A percentile compares a stretch with the other conserved stretches of the same genome.
Evolutionary conservation across 1,140 invertebrate genomes (phyloP).

Genomic region (Papilio aristodemus): DNA sequence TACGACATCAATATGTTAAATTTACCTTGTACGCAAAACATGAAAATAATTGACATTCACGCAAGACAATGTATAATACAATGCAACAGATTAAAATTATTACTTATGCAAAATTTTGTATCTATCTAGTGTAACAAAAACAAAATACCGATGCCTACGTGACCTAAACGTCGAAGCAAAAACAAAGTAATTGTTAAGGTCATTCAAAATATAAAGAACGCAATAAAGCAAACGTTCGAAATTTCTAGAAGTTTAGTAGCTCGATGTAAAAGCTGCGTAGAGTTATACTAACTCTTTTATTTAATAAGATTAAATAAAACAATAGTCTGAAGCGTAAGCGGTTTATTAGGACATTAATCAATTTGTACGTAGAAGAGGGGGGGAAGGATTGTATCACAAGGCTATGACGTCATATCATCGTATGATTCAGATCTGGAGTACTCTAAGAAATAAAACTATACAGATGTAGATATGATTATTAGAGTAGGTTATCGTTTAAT

Average conservation of each 20-base stretch:
- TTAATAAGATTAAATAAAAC: background rate
- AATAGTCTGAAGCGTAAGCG: too few species aligned
- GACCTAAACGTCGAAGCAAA: conserved; percentile 12
- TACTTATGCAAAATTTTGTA: background rate
- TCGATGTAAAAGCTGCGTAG: background rate
- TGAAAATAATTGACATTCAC: conserved; percentile 7
- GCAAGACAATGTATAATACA: background rate
- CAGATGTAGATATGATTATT: background rate
- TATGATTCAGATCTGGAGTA: background rate
- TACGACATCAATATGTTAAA: background rate
- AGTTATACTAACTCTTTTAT: background rate
- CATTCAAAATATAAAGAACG: conserved; percentile 1
- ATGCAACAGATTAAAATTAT: background rate
- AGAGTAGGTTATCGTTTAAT: background rate
- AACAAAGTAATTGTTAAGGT: conserved; percentile 4
- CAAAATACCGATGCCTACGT: background rate
- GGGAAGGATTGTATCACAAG: background rate
- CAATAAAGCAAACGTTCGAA: background rate
- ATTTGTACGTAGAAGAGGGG: background rate
- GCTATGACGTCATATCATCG: conserved; percentile 8
- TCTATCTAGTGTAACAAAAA: background rate
- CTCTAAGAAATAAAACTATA: conserved; percentile 3
- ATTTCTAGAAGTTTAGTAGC: background rate
- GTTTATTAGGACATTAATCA: conserved; percentile 8
- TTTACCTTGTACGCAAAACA: conserved; percentile 5